Base-by-base conservation (phyloP, 2,113 vertebrate species). In the Zapornia atra region DNA sequence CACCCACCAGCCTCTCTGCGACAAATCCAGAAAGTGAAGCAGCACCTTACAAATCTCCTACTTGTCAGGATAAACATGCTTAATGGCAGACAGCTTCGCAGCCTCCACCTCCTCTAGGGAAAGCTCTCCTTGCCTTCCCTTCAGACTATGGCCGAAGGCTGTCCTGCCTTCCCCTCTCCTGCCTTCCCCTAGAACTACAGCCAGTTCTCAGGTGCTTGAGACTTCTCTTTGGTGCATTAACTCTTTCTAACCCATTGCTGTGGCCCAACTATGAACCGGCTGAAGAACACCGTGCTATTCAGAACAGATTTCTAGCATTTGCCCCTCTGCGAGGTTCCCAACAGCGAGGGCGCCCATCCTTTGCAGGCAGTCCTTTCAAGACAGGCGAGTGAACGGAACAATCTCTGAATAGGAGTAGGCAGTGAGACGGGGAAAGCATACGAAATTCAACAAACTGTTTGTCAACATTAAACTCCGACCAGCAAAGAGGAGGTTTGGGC, bases 61-160 rank as follows among this genome's bases (percentile, higher is more conserved):
- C 80, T 92, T 38, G 86, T 31, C 83, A 91, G 86, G 92, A 94
- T 82, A 94, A 94, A 93, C 57, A 84, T 11, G 60, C 56, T 40
- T 71, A 90, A 94, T 73, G 60, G 86, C 93, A 93, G 88, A 88
- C 72, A 12, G 64, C 48, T 86, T 24, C 64, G 13, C 88, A 78
- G 69, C 88, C 72, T 42, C 54, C 79, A 14, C 51, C 91, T 73
- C 76, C 88, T 66, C 59, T 63, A n/a, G 54, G 4, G 3, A 34
- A 59, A 46, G 59, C 59, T 90, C 79, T 90, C 48, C 48, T 48
- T 51, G 53, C 75, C 73, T 82, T 71, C 44, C 38, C 54, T 70
- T 68, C n/a, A 2, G 6, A 65, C 50, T 38, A 2, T 0, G 59
- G 20, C 75, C 5, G 2, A n/a, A 59, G 51, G 59, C 59, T 90